These are phyloP conservation scores for Myotis myotis DNA, from an alignment of 2,797 vertebrate genomes.

Conservation along the genomic window DNA sequence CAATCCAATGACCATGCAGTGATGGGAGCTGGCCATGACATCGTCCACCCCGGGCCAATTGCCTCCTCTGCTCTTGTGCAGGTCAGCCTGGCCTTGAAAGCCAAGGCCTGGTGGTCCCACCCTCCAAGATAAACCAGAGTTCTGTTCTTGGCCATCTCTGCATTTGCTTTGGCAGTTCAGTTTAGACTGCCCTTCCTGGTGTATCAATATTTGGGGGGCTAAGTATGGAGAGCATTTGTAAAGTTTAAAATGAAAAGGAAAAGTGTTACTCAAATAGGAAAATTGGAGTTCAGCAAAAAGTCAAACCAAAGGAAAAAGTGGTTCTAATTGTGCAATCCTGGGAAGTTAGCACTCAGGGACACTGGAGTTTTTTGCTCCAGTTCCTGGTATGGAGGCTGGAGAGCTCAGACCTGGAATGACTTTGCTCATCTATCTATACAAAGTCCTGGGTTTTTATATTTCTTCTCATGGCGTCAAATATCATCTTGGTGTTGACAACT, in stretches of 20 bases:
- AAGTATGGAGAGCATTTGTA: constrained; percentile 36
- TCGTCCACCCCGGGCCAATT: accelerated
- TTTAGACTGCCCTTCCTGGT: constrained; percentile 31
- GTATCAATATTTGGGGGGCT: constrained; percentile 48
- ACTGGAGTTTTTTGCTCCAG: neutral
- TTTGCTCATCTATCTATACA: neutral
- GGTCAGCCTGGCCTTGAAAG: neutral
- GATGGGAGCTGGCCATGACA: neutral
- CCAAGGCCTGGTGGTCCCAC: neutral
- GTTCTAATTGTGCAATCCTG: neutral
- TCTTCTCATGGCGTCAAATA: neutral
- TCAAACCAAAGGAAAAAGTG: constrained; percentile 12
- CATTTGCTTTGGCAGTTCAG: constrained; percentile 65
- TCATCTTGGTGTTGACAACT: neutral
- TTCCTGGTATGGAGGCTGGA: neutral
- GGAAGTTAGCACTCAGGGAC: too few relatives aligned
- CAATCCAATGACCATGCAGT: neutral
- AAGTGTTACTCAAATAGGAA: constrained; percentile 56
- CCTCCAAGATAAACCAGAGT: constrained; percentile 60
- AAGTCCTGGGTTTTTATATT: neutral
- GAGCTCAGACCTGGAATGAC: neutral
- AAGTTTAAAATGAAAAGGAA: constrained; percentile 59
- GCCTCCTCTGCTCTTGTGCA: neutral
- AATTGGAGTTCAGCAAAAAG: constrained; percentile 54
- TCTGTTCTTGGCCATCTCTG: constrained; percentile 60